Evolutionary conservation across 2,888 invertebrate genomes (phyloP).

Genomic region (Abscondita cerata): DNA sequence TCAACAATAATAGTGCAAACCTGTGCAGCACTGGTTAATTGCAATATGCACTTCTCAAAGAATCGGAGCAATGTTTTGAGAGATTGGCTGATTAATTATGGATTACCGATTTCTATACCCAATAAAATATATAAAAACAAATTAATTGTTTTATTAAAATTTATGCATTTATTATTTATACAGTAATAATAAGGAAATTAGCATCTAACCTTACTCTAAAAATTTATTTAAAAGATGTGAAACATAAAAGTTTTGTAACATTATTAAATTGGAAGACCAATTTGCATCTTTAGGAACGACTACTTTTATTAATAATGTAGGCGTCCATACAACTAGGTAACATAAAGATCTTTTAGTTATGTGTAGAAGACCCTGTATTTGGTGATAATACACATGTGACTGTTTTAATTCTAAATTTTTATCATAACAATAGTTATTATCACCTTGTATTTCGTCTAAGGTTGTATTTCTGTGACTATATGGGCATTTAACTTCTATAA

Average conservation of each 20-base stretch:
- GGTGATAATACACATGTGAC: neutral
- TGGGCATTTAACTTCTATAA: neutral
- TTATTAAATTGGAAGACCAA: neutral
- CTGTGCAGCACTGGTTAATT: neutral
- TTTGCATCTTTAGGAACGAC: neutral
- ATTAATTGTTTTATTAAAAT: no score
- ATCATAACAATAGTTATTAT: no score
- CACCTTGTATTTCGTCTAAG: neutral
- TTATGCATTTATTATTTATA: no score
- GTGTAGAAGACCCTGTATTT: neutral
- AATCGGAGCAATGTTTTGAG: neutral
- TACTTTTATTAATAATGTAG: neutral
- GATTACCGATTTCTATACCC: no score
- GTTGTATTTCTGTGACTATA: conserved; percentile 4
- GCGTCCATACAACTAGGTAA: no score
- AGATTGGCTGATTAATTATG: no score
- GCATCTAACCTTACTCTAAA: no score
- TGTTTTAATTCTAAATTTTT: no score
- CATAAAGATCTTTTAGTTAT: no score
- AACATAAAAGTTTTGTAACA: neutral
- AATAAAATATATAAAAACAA: no score
- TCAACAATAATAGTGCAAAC: neutral
- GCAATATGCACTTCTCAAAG: neutral
- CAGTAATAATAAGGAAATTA: no score
- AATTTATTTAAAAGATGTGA: neutral